Evolutionary conservation across 35 echinoderm and acorn worm genomes (phyloP).

Genomic region (Heliocidaris erythrogramma): DNA sequence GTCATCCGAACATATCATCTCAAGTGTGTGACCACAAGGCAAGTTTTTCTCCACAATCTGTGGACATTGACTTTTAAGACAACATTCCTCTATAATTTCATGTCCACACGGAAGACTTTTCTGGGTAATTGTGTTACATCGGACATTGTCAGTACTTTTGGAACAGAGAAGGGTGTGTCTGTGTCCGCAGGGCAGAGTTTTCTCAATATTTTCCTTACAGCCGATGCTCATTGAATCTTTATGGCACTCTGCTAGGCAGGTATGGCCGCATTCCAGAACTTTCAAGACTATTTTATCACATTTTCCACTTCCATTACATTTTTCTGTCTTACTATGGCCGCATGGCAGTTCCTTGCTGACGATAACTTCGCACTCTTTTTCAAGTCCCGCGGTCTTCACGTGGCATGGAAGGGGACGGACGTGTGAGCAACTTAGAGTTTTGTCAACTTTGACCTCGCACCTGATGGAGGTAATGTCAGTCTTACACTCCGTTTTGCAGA

Average conservation of each 20-base stretch:
- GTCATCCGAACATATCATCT: not conserved
- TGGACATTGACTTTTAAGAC: conserved; percentile 34
- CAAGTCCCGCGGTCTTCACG: not conserved
- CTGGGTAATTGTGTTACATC: conserved; percentile 1
- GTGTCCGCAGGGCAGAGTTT: conserved; percentile 44
- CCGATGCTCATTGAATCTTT: conserved; percentile 30
- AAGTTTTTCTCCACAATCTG: conserved; percentile 20
- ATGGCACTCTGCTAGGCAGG: conserved; percentile 5
- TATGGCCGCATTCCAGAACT: conserved; percentile 20
- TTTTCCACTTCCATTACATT: not conserved
- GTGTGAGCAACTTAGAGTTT: conserved; percentile 40
- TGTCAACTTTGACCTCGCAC: conserved; percentile 27
- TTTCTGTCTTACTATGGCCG: conserved; percentile 35
- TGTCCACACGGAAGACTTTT: conserved; percentile 52
- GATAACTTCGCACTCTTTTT: not conserved
- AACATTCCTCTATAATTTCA: conserved; percentile 26
- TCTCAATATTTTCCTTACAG: conserved; percentile 37
- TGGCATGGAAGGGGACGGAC: conserved; percentile 31
- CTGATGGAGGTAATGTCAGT: not conserved
- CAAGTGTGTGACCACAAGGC: conserved; percentile 50
- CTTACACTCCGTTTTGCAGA: conserved; percentile 19
- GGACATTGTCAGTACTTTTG: not conserved
- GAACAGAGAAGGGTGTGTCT: conserved; percentile 45
- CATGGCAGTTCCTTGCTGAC: conserved; percentile 30
- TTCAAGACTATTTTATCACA: conserved; percentile 3